phyloP scores from a whole-genome alignment of 2,113 vertebrate genomes.

The Odocoileus hemionus region DNA sequence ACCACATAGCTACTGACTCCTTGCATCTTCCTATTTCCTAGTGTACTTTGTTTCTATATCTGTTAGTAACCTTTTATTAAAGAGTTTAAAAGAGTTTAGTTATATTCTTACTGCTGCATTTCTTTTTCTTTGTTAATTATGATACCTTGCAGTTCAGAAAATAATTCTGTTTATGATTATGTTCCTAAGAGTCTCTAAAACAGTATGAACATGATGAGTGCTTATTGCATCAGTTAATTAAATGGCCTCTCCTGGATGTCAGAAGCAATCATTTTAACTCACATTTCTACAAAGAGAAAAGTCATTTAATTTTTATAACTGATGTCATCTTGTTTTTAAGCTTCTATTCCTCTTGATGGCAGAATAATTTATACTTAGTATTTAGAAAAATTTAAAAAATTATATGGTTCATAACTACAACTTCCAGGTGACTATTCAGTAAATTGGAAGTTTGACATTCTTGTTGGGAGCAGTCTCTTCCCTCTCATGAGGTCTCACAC shows the following conservation, averaged over 20 bases:
- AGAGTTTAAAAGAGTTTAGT: neutral
- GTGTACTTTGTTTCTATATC: neutral
- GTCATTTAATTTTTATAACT: neutral
- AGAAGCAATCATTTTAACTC: neutral
- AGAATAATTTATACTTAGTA: neutral
- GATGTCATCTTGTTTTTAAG: neutral
- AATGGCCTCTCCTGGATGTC: neutral
- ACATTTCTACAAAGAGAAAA: neutral
- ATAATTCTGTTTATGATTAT: neutral
- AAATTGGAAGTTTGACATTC: neutral
- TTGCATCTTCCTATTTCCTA: neutral
- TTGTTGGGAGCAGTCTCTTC: neutral
- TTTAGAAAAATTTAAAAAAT: neutral
- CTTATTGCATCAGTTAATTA: neutral
- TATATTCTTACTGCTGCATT: neutral
- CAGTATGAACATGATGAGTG: neutral
- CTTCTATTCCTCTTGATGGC: neutral
- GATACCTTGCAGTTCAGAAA: neutral
- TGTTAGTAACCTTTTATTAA: neutral
- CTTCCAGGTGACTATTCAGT: neutral
- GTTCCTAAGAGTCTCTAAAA: neutral
- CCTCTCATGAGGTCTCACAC: neutral
- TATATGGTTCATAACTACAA: neutral
- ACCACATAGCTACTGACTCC: neutral
- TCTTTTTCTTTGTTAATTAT: neutral